phyloP scores from a whole-genome alignment of 1,140 invertebrate species.

The Papilio polyxenes region DNA sequence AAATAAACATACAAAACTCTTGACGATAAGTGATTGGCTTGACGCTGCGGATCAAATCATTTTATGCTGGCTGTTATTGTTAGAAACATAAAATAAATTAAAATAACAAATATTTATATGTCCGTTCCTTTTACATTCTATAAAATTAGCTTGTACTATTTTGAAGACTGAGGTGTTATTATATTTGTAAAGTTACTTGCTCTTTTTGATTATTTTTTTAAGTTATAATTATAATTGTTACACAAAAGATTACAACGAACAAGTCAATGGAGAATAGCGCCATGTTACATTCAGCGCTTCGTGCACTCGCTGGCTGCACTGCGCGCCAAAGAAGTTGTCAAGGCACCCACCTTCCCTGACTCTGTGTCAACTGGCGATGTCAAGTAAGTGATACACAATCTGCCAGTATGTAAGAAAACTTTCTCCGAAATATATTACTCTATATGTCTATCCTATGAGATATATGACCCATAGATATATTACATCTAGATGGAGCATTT shows the following conservation, averaged over 20 bases:
- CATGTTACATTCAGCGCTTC: background rate
- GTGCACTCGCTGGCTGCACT: conserved; percentile 47
- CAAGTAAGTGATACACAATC: conserved; percentile 54
- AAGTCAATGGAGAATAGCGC: background rate
- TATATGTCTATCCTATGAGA: background rate
- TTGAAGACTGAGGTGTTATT: too few relatives aligned
- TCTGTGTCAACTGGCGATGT: conserved; percentile 66
- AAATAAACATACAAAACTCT: background rate
- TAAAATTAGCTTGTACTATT: too few relatives aligned
- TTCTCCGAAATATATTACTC: background rate
- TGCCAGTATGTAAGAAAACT: background rate
- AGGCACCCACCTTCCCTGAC: conserved; percentile 70
- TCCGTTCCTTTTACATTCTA: too few relatives aligned
- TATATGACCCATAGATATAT: too few relatives aligned
- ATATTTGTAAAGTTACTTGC: background rate
- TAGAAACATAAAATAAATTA: too few relatives aligned
- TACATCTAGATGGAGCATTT: too few relatives aligned
- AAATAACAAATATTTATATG: too few relatives aligned
- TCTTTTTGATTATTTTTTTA: background rate
- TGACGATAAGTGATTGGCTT: background rate
- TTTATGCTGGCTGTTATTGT: background rate
- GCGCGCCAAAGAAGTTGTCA: conserved; percentile 60
- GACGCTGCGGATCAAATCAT: too few relatives aligned
- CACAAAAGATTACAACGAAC: conserved; percentile 10
- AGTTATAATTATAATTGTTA: conserved; percentile 15